Evolutionary conservation across 2,888 invertebrate species (phyloP).

Genomic region (Linnaemya vulpina): DNA sequence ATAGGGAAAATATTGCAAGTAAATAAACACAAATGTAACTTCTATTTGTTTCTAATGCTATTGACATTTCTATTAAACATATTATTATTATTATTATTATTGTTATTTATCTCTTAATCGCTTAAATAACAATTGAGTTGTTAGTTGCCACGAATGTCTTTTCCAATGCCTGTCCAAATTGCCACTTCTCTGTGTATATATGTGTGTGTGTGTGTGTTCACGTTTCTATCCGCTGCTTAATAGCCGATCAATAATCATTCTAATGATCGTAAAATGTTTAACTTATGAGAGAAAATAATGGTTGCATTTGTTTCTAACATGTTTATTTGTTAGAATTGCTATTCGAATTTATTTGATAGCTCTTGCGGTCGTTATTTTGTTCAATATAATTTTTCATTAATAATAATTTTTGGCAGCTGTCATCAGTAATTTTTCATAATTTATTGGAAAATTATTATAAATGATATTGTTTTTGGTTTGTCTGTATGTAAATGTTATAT

Average conservation of each 20-base stretch:
- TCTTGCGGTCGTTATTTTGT: slow-evolving; percentile 1
- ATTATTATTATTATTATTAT: too few relatives aligned
- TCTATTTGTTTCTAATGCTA: slow-evolving; percentile 18
- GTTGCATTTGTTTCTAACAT: slow-evolving; percentile 31
- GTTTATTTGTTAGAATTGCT: slow-evolving; percentile 58
- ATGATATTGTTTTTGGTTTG: slow-evolving; percentile 26
- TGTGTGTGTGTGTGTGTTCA: not conserved
- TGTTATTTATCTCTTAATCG: slow-evolving; percentile 40
- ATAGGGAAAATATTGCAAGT: slow-evolving; percentile 2
- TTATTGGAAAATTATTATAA: slow-evolving; percentile 41
- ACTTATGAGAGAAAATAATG: not conserved
- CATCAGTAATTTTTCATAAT: slow-evolving; percentile 63
- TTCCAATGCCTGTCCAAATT: slow-evolving; percentile 10
- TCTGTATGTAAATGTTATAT: not conserved
- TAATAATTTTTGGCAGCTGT: slow-evolving; percentile 69
- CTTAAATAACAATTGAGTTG: slow-evolving; percentile 56
- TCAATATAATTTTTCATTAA: slow-evolving; percentile 49
- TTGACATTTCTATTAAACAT: slow-evolving; percentile 53
- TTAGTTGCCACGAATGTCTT: slow-evolving; percentile 50
- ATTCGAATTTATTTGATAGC: slow-evolving; percentile 37
- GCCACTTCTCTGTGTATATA: not conserved
- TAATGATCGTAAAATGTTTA: slow-evolving; percentile 12
- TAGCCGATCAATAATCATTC: slow-evolving; percentile 30
- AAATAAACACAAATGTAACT: not conserved
- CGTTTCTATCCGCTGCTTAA: not conserved